A percentile compares a stretch with the other conserved stretches of the same genome.
Conservation (phyloP, 2,888 invertebrate genomes). For the Mythimna vitellina region DNA sequence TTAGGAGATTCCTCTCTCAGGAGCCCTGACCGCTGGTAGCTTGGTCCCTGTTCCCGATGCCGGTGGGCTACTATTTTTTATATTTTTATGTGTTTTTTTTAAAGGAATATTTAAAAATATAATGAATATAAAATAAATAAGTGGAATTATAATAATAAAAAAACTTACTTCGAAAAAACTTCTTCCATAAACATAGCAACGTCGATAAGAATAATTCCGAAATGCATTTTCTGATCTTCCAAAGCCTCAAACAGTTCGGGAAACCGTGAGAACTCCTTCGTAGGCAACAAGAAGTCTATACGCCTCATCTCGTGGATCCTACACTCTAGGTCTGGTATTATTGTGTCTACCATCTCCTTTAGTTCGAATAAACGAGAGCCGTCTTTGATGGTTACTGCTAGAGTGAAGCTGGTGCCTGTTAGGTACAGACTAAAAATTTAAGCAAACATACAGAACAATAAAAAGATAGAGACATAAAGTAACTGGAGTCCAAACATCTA, state of each 20-base stretch:
- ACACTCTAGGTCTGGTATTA: conserved; percentile 15
- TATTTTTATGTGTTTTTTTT: no score
- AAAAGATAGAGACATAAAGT: background rate
- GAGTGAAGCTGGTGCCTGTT: conserved; percentile 51
- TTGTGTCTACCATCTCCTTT: conserved; percentile 11
- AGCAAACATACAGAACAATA: background rate
- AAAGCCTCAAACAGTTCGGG: conserved; percentile 33
- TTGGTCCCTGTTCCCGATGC: no score
- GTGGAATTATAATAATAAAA: no score
- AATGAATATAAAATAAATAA: no score
- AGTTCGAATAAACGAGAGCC: conserved; percentile 20
- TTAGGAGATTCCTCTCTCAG: no score
- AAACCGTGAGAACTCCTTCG: conserved; percentile 30
- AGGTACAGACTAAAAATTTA: background rate
- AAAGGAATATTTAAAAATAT: no score
- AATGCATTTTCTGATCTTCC: conserved; percentile 9
- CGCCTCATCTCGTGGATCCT: conserved; percentile 22
- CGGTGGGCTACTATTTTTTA: no score
- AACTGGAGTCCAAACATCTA: no score
- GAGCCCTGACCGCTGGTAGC: no score
- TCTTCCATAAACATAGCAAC: conserved; percentile 54
- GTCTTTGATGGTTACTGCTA: conserved; percentile 37
- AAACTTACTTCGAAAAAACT: conserved; percentile 48
- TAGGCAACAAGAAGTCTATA: conserved; percentile 44
- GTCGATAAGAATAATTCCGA: conserved; percentile 41